Evolutionary conservation across 2,113 vertebrate genomes (phyloP), one percentile per base, ranked within the genome.

Genomic region (Solea solea): DNA sequence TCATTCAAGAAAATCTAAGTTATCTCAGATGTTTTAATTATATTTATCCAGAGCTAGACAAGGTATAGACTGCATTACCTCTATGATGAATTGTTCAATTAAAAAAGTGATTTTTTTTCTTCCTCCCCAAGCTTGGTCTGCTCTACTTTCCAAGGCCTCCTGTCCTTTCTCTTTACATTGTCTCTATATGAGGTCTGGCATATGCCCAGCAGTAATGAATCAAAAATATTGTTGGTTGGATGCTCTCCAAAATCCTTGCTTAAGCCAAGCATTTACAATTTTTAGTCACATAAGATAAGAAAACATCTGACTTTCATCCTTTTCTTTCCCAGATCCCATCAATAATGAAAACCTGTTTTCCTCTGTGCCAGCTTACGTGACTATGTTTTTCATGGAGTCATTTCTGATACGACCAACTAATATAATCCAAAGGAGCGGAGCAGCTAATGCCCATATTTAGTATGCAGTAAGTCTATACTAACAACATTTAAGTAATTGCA

Each of bases 81-180:
- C 46, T 61, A 41, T 63, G 77, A 76, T 58, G 27, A 71, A 72
- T 70, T 53, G 39, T 78, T 74, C 34, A 80, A 74, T 74, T 70
- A 71, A 72, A 34, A 80, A 72, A 65, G 10, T 15, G 27, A 60
- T 64, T 41, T 58, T 52, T 39, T 44, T 55, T 25, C 9, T 7
- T 21, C 21, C 27, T 3, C 7, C 4, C 25, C 14, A 50, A 44
- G n/a, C 49, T 76, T 9, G 15, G 27, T 68, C 42, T 70, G 72
- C 44, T 76, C 51, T 49, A 46, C 52, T 72, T 62, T 15, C 14
- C 61, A 60, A 60, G 41, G 15, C 14, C 44, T 0, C 27, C 27
- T n/a, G 9, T 56, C 49, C 28, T 59, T 45, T 63, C 27, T 44
- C 41, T 62, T 69, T 59, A 53, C 50, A 81, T 61, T 51, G 56